Conservation (phyloP, 2,888 invertebrate genomes). For the Microplitis manilae region DNA sequence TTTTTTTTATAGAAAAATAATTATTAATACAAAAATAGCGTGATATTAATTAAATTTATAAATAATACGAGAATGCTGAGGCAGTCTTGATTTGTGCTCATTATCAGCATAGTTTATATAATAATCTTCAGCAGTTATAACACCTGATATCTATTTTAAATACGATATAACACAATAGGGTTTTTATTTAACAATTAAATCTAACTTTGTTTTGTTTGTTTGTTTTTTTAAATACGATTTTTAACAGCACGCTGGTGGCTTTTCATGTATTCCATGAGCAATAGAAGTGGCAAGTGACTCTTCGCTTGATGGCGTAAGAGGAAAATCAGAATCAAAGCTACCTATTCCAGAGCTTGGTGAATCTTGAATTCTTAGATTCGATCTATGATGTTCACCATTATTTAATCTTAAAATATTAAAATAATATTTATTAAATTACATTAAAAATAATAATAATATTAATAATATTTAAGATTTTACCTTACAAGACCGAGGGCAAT, state of each 20-base stretch:
- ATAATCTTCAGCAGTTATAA: conserved; percentile 14
- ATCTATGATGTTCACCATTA: conserved; percentile 51
- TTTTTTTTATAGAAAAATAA: background rate
- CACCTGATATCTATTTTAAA: conserved; percentile 20
- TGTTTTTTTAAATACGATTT: conserved; percentile 35
- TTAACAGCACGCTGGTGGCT: conserved; percentile 77
- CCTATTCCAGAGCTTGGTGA: conserved; percentile 71
- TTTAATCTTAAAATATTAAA: conserved; percentile 40
- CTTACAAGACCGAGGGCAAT: conserved; percentile 78
- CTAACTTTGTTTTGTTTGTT: conserved; percentile 28
- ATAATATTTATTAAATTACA: too few relatives aligned
- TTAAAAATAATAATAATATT: background rate
- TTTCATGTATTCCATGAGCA: conserved; percentile 79
- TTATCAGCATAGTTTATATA: background rate
- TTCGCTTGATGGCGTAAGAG: conserved; percentile 66
- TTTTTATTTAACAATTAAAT: conserved; percentile 27
- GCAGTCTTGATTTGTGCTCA: background rate
- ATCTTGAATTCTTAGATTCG: conserved; percentile 76
- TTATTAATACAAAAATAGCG: conserved; percentile 5
- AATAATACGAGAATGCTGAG: background rate
- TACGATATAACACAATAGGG: conserved; percentile 1
- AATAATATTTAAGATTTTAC: conserved; percentile 25
- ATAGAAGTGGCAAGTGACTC: conserved; percentile 73
- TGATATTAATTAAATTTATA: background rate
- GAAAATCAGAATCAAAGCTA: conserved; percentile 60